Evolutionary conservation across 2,797 vertebrate species (phyloP).

Genomic region (Gila robusta): DNA sequence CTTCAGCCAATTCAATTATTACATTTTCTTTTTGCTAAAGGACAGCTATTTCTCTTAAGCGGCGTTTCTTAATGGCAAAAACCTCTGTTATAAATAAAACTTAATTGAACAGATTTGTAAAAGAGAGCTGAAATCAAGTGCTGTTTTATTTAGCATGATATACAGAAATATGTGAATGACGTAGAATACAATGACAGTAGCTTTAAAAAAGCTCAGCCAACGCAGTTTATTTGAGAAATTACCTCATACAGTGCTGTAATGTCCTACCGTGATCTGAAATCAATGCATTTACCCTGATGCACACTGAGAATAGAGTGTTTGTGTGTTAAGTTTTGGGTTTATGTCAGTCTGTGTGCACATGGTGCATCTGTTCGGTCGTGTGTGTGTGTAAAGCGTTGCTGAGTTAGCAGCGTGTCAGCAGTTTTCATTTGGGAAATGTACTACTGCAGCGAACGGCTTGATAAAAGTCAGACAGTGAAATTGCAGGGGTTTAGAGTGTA

Average conservation of each 20-base stretch:
- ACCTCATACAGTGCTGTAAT: neutral
- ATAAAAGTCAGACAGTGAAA: neutral
- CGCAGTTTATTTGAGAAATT: neutral
- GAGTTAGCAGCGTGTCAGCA: conserved; percentile 76
- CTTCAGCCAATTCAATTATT: neutral
- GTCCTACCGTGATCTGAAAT: neutral
- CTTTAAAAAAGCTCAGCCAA: neutral
- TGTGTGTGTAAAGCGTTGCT: conserved; percentile 61
- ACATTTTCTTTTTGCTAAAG: neutral
- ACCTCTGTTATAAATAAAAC: neutral
- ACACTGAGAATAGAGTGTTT: conserved; percentile 6
- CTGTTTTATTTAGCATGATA: neutral
- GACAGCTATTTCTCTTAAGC: neutral
- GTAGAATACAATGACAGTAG: neutral
- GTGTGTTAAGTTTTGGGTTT: neutral
- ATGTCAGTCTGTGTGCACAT: conserved; percentile 29
- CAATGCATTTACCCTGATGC: conserved; percentile 12
- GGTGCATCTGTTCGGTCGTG: neutral
- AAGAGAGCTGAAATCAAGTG: neutral
- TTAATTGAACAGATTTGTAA: neutral
- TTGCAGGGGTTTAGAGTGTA: conserved; percentile 13
- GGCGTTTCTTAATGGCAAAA: neutral
- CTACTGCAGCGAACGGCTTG: conserved; percentile 62
- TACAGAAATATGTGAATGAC: neutral
- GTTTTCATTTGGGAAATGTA: conserved; percentile 55